Conservation (phyloP, 2,113 vertebrate species). For the Pterophyllum scalare region DNA sequence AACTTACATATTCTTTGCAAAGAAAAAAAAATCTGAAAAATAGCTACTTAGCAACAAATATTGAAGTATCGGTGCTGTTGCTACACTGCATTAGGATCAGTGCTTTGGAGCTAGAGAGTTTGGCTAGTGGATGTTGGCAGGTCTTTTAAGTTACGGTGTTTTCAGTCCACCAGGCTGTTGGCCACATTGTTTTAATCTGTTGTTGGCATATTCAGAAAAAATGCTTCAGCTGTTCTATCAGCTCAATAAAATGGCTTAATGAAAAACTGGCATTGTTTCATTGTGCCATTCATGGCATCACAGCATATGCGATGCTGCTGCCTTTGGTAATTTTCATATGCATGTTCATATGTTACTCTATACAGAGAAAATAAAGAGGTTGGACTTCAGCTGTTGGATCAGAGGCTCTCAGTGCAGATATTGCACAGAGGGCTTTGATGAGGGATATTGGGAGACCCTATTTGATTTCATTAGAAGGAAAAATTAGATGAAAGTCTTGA, state of each 20-base stretch:
- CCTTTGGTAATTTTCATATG: conserved; percentile 77
- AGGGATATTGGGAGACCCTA: conserved; percentile 80
- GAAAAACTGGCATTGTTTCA: conserved; percentile 74
- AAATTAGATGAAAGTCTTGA: conserved; percentile 95
- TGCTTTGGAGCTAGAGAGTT: conserved; percentile 28
- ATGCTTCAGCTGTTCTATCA: conserved; percentile 73
- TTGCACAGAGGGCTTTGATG: conserved; percentile 81
- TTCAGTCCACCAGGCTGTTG: conserved; percentile 69
- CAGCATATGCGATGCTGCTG: conserved; percentile 76
- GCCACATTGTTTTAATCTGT: conserved; percentile 70
- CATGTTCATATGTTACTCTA: conserved; percentile 79
- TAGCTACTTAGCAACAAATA: background rate
- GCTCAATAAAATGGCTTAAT: conserved; percentile 65
- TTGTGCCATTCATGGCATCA: conserved; percentile 70
- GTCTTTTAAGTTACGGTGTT: conserved; percentile 63
- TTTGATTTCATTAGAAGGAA: conserved; percentile 91
- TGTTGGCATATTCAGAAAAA: conserved; percentile 61
- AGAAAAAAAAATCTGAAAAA: background rate
- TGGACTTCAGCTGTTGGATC: conserved; percentile 81
- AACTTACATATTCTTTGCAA: background rate
- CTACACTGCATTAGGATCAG: conserved; percentile 11
- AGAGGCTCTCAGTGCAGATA: conserved; percentile 81
- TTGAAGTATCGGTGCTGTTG: conserved; percentile 3
- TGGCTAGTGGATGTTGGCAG: conserved; percentile 72
- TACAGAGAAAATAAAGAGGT: conserved; percentile 62